A percentile compares a stretch with the other conserved stretches of the same genome.
These are phyloP conservation scores for Papilio machaon DNA, from an alignment of 1,140 invertebrate species.

Conservation along the genomic window DNA sequence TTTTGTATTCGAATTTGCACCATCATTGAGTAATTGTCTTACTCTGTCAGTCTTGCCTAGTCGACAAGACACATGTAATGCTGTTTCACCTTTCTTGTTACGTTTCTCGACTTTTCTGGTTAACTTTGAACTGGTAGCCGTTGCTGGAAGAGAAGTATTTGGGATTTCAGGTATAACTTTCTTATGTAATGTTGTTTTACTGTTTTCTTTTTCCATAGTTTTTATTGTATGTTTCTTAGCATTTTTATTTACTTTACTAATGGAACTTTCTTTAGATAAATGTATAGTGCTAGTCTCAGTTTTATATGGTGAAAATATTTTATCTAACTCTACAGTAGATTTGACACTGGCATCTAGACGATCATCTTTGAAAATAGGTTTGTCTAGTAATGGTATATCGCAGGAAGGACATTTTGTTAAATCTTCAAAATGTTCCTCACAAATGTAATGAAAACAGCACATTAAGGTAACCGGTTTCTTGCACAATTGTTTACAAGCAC, in stretches of 20 bases:
- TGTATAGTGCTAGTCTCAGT: slow-evolving; percentile 32
- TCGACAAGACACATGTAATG: slow-evolving; percentile 82
- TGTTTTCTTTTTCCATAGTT: slow-evolving; percentile 47
- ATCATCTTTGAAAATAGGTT: slow-evolving; percentile 54
- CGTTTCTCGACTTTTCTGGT: slow-evolving; percentile 72
- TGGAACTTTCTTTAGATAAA: slow-evolving; percentile 36
- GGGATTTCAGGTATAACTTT: slow-evolving; percentile 45
- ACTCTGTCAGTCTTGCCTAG: slow-evolving; percentile 82
- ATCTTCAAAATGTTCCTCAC: slow-evolving; percentile 60
- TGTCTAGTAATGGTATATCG: slow-evolving; percentile 54
- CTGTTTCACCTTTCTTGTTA: slow-evolving; percentile 84
- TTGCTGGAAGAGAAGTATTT: slow-evolving; percentile 52
- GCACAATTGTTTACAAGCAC: slow-evolving; percentile 64
- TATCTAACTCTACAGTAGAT: slow-evolving; percentile 56
- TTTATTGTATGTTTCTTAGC: slow-evolving; percentile 27
- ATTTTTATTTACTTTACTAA: slow-evolving; percentile 27
- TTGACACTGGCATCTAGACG: slow-evolving; percentile 54
- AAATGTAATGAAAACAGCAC: slow-evolving; percentile 74
- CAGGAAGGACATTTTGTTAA: slow-evolving; percentile 67
- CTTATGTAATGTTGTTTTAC: slow-evolving; percentile 40
- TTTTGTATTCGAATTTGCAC: slow-evolving; percentile 87
- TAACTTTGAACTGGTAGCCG: slow-evolving; percentile 50
- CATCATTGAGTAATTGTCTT: slow-evolving; percentile 81
- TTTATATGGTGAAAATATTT: slow-evolving; percentile 56
- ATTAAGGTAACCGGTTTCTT: slow-evolving; percentile 68